A percentile compares a stretch with the other conserved stretches of the same genome.
Evolutionary conservation across 2,888 invertebrate species (phyloP).

Genomic region (Flabesymbios commensalis): DNA sequence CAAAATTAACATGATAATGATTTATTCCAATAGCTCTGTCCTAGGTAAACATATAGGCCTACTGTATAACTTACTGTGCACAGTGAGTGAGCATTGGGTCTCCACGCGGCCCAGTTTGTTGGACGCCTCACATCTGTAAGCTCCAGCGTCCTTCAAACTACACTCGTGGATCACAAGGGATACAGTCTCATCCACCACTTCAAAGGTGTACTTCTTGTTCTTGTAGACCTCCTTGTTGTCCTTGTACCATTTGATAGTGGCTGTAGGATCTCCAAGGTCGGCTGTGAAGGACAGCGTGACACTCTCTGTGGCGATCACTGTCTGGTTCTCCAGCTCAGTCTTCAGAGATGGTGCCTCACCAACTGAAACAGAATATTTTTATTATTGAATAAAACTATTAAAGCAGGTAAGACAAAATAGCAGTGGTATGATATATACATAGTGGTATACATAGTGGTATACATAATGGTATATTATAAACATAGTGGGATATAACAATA

Average conservation of each 20-base stretch:
- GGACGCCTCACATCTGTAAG: constrained; percentile 52
- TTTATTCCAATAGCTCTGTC: too few species aligned
- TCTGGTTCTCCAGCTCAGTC: constrained; percentile 24
- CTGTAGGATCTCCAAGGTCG: constrained; percentile 53
- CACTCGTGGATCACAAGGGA: constrained; percentile 69
- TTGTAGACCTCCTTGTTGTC: constrained; percentile 23
- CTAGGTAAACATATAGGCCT: too few species aligned
- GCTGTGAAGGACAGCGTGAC: constrained; percentile 39
- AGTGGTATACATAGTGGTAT: too few species aligned
- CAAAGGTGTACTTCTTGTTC: constrained; percentile 52
- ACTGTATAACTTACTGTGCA: constrained; percentile 58
- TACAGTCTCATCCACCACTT: constrained; percentile 44
- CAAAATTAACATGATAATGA: too few species aligned
- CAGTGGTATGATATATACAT: too few species aligned
- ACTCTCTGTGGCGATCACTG: constrained; percentile 26
- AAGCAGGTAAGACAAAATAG: too few species aligned
- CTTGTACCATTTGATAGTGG: constrained; percentile 34
- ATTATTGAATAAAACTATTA: not conserved
- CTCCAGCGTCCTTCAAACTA: constrained; percentile 49
- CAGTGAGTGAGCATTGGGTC: constrained; percentile 50
- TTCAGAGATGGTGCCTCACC: constrained; percentile 48
- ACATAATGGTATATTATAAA: too few species aligned
- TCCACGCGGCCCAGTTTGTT: constrained; percentile 56
- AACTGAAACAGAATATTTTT: constrained; percentile 3
- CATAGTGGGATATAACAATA: too few species aligned